Evolutionary conservation across 2,888 invertebrate genomes (phyloP), one percentile per base, ranked within the genome.

Genomic region (Xestobium rufovillosum): DNA sequence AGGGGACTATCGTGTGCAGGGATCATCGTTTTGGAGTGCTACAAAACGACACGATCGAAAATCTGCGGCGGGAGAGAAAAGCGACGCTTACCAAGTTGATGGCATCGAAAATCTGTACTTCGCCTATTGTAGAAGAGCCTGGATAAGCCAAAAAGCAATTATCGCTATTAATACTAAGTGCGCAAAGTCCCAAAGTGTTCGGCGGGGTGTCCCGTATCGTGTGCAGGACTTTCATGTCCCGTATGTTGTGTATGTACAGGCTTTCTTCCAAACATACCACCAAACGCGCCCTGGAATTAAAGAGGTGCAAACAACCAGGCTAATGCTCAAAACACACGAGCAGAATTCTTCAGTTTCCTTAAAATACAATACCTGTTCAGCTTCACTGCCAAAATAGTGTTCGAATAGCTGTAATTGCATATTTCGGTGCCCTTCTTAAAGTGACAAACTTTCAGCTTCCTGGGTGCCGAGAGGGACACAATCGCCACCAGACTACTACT

Each of bases 381-480:
- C 69, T 91, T 90, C 42, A 97, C 94, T 43, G 89, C 88, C 57
- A 96, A 73, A 61, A 97, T 95, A 41, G 94, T 91, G 67, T 96
- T 95, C 47, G 92, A 87, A 64, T 81, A 82, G 46, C 84, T 86
- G 70, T 95, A 95, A 69, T 94, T 92, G 70, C 95, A 96, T 62
- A 97, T 97, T 73, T 96, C 96, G 39, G 91, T 91, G 50, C 94
- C 91, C 66, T 91, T 94, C 66, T 91, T 92, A 70, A 94, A 96
- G 70, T 97, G 97, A 68, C 92, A 95, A 44, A 97, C 91, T 73
- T 89, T 86, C 60, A 94, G 75, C 68, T 80, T 80, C 62, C 97
- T 75, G 48, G 96, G 95, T 41, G 92, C 85, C 50, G 86, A 77
- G 53, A 89, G 75, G 50, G 90, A 88, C 49, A 98, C 97, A 55